A percentile compares a stretch with the other conserved stretches of the same genome.
Conservation (phyloP, 2,888 invertebrate species). For the Brassicogethes aeneus region DNA sequence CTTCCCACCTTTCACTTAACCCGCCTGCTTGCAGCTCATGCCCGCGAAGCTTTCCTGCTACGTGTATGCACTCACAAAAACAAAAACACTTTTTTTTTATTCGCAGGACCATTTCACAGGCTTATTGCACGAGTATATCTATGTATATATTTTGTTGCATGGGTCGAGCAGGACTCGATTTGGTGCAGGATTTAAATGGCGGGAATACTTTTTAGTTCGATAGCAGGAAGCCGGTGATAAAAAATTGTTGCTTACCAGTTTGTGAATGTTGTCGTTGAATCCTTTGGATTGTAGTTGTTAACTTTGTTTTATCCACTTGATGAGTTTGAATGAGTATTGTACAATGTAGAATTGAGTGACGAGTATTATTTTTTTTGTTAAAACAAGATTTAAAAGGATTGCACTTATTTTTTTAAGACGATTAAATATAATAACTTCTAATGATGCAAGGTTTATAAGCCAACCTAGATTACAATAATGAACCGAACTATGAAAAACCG, state of each 20-base stretch:
- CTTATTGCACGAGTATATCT: too few relatives aligned
- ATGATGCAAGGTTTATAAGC: slow-evolving; percentile 38
- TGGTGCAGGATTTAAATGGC: neutral
- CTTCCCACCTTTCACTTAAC: slow-evolving; percentile 17
- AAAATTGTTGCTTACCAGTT: slow-evolving; percentile 19
- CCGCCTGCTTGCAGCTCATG: slow-evolving; percentile 26
- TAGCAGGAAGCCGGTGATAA: neutral
- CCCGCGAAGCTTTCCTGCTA: slow-evolving; percentile 10
- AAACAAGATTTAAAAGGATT: slow-evolving; percentile 33
- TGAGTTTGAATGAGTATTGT: slow-evolving; percentile 25
- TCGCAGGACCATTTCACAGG: too few relatives aligned
- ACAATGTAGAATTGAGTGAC: slow-evolving; percentile 15
- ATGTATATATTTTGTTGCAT: slow-evolving; percentile 1
- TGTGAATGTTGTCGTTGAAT: slow-evolving; percentile 20
- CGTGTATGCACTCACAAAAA: too few relatives aligned
- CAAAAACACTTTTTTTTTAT: too few relatives aligned
- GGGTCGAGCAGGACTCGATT: slow-evolving; percentile 6
- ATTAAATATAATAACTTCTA: slow-evolving; percentile 35
- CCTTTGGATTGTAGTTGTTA: slow-evolving; percentile 21
- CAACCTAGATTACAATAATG: slow-evolving; percentile 39
- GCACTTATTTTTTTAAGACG: slow-evolving; percentile 37
- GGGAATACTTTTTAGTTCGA: too few relatives aligned
- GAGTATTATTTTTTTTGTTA: slow-evolving; percentile 7
- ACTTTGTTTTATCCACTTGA: slow-evolving; percentile 30
- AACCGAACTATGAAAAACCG: slow-evolving; percentile 36